Base-by-base conservation (phyloP, 2,113 vertebrate genomes). In the Dolichallabes microphthalmus region DNA sequence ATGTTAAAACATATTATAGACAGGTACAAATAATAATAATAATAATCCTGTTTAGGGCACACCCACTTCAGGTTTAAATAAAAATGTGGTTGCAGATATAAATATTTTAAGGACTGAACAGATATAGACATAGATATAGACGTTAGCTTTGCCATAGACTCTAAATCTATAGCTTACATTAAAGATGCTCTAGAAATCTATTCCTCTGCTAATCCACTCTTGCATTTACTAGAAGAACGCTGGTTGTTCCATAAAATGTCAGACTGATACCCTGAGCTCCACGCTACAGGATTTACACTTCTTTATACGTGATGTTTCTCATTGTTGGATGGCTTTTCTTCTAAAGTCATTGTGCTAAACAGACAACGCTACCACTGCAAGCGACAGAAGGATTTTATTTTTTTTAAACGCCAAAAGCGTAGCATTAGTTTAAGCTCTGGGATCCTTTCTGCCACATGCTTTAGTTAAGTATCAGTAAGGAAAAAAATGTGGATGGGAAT, bases 401-500 rank as follows among this genome's bases (percentile, higher is more conserved):
- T 73, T 50, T 92, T 50, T 53, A 25, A 35, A 73, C 6, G 91
- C 90, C 90, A 91, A 91, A 92, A 93, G 90, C 91, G 86, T 84
- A 90, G 93, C 91, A 86, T 93, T 92, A 92, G 90, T 92, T 92
- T 93, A 93, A 93, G 93, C 93, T 92, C 90, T 89, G 89, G 87
- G 88, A 91, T 89, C 88, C 91, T 88, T 92, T 89, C 90, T 89
- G 93, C 90, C 90, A 89, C 88, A 86, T 90, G 93, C 91, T 92
- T 95, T 93, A 94, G 90, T 93, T 94, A 93, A 95, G 92, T 91
- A 93, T 92, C 92, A 93, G 92, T 88, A 14, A 81, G 88, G 87
- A 32, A 80, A 84, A 88, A 82, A 93, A 94, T 94, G 92, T 91
- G 90, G 89, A 88, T 89, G 91, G 89, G 91, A 91, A 92, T 93